phyloP scores from a whole-genome alignment of 2,797 vertebrate genomes.

The Molossus alvarezi region DNA sequence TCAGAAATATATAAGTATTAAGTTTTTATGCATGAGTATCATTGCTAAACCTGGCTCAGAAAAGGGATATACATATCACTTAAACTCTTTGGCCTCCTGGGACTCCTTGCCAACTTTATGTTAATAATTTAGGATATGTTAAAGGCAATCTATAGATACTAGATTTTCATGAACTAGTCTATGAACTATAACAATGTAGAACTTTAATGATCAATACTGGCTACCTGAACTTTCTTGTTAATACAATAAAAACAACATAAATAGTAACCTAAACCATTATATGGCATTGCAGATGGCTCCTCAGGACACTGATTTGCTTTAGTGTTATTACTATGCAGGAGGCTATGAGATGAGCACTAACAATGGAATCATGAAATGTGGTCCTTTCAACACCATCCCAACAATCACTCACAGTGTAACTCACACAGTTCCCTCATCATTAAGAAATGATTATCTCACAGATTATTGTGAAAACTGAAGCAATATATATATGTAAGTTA shows the following conservation, averaged over 20 bases:
- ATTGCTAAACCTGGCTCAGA: not conserved
- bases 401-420: not conserved
- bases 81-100: not conserved
- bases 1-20: not conserved
- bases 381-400: not conserved
- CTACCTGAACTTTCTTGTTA: not conserved
- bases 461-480: conserved; percentile 1
- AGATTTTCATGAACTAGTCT: not conserved
- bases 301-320: not conserved
- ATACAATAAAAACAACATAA: not conserved
- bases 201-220: not conserved
- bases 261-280: not conserved
- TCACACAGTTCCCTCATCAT: not conserved
- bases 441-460: conserved; percentile 18
- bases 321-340: not conserved
- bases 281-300: not conserved
- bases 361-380: not conserved
- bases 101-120: not conserved
- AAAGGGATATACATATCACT: not conserved
- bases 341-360: not conserved
- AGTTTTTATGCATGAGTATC: not conserved
- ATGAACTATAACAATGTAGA: not conserved
- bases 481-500: not conserved
- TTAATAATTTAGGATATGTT: not conserved
- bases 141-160: not conserved